These are phyloP conservation scores for Octonoba sinensis DNA, from an alignment of 2,888 invertebrate species.

Conservation along the genomic window DNA sequence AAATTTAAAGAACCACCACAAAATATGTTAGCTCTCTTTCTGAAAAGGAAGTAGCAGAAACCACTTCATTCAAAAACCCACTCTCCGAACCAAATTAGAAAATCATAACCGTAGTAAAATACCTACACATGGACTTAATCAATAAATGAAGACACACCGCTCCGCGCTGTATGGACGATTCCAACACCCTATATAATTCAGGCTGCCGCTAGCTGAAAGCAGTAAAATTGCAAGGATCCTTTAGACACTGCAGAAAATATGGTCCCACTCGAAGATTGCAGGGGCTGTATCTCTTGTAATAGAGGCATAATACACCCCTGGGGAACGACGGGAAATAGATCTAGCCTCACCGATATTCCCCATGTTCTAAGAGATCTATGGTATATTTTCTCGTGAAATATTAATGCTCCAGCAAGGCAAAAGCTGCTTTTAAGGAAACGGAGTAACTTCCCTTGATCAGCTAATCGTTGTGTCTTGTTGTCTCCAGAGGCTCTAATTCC, in stretches of 20 bases:
- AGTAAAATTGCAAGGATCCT: slow-evolving; percentile 34
- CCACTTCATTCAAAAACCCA: too few relatives aligned
- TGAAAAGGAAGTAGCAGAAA: too few relatives aligned
- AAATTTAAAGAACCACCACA: too few relatives aligned
- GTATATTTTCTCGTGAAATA: slow-evolving; percentile 33
- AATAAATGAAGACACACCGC: background rate
- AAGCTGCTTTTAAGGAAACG: slow-evolving; percentile 10
- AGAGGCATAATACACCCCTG: slow-evolving; percentile 7
- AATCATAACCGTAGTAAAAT: too few relatives aligned
- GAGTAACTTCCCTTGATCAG: background rate
- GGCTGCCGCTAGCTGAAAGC: background rate
- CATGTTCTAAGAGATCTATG: background rate
- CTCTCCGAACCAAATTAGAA: too few relatives aligned
- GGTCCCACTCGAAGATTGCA: slow-evolving; percentile 1
- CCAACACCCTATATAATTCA: slow-evolving; percentile 23
- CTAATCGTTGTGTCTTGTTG: slow-evolving; percentile 11
- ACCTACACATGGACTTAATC: background rate
- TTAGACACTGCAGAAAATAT: slow-evolving; percentile 27
- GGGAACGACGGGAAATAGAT: background rate
- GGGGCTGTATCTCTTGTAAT: slow-evolving; percentile 7
- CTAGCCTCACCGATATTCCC: background rate
- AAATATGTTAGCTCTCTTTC: too few relatives aligned
- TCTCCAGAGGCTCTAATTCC: slow-evolving; percentile 19
- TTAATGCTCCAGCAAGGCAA: slow-evolving; percentile 32
- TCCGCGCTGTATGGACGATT: background rate